Evolutionary conservation across 1,140 invertebrate genomes (phyloP).

Genomic region (Eufriesea mexicana): DNA sequence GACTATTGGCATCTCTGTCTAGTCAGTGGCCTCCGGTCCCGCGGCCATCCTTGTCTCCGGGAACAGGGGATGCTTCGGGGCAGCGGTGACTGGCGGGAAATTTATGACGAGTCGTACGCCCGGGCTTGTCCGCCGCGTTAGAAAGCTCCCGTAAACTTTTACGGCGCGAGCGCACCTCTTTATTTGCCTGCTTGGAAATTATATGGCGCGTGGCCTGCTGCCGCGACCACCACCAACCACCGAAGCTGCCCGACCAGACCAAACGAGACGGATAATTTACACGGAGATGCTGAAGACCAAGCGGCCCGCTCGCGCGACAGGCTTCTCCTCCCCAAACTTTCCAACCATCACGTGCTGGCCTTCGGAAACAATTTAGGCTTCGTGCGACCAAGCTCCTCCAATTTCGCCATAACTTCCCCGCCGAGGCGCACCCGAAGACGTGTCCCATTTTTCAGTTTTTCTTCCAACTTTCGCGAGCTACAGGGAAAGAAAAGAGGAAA

Average conservation of each 20-base stretch:
- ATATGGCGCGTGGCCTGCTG: slow-evolving; percentile 61
- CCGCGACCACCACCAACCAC: not conserved
- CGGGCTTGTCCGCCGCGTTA: slow-evolving; percentile 18
- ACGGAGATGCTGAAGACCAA: not conserved
- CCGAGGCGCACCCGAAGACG: too few species aligned
- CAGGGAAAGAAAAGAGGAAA: too few species aligned
- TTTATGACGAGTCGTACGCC: slow-evolving; percentile 55
- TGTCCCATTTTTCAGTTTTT: too few species aligned
- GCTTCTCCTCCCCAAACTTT: too few species aligned
- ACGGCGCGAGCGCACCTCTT: slow-evolving; percentile 45
- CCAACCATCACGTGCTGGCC: not conserved
- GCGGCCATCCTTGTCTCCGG: not conserved
- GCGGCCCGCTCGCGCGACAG: not conserved
- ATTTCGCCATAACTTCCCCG: too few species aligned
- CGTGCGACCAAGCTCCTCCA: too few species aligned
- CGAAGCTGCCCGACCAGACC: not conserved
- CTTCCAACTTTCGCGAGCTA: too few species aligned
- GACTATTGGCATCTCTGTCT: not conserved
- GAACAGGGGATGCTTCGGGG: not conserved
- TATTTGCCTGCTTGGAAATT: slow-evolving; percentile 51
- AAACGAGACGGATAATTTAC: slow-evolving; percentile 45
- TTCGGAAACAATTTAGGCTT: not conserved
- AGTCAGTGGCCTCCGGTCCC: too few species aligned
- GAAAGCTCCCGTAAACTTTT: slow-evolving; percentile 53
- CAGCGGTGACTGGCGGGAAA: slow-evolving; percentile 30